These are phyloP conservation scores for Petrocephalus microphthalmus DNA, from an alignment of 2,113 vertebrate genomes.

Conservation along the genomic window DNA sequence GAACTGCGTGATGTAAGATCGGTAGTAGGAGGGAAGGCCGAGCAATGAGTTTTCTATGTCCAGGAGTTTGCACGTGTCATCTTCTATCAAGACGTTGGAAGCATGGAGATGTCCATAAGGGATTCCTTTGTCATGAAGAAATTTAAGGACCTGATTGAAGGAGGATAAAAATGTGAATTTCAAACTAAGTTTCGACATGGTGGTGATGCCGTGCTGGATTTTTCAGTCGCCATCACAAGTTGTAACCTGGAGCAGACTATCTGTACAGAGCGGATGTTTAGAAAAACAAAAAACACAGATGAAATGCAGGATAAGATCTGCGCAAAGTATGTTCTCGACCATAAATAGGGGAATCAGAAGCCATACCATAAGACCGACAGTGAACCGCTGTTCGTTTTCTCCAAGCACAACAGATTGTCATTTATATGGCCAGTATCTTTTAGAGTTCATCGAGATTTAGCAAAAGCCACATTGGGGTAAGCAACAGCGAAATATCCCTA, in stretches of 20 bases:
- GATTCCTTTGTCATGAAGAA: slow-evolving; percentile 82
- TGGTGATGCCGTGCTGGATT: neutral
- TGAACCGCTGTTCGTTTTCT: neutral
- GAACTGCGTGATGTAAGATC: slow-evolving; percentile 77
- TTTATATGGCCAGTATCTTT: neutral
- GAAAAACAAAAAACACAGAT: neutral
- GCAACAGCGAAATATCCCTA: neutral
- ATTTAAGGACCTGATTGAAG: slow-evolving; percentile 71
- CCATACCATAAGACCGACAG: neutral
- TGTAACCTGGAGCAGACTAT: neutral
- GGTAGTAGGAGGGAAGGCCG: slow-evolving; percentile 82
- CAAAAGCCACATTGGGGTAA: neutral
- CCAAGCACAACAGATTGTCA: neutral
- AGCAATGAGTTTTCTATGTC: slow-evolving; percentile 88
- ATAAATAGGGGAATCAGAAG: neutral
- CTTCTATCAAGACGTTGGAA: slow-evolving; percentile 82
- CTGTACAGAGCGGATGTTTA: neutral
- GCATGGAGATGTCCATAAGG: slow-evolving; percentile 87
- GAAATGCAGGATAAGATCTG: neutral
- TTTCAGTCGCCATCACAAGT: neutral
- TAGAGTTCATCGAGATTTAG: neutral
- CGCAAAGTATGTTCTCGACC: neutral
- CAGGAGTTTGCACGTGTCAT: slow-evolving; percentile 76
- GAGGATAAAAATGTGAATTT: slow-evolving; percentile 13
- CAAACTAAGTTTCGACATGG: neutral